These are phyloP conservation scores for Drosophila lowei DNA, from an alignment of 1,140 invertebrate genomes.

Conservation along the genomic window DNA sequence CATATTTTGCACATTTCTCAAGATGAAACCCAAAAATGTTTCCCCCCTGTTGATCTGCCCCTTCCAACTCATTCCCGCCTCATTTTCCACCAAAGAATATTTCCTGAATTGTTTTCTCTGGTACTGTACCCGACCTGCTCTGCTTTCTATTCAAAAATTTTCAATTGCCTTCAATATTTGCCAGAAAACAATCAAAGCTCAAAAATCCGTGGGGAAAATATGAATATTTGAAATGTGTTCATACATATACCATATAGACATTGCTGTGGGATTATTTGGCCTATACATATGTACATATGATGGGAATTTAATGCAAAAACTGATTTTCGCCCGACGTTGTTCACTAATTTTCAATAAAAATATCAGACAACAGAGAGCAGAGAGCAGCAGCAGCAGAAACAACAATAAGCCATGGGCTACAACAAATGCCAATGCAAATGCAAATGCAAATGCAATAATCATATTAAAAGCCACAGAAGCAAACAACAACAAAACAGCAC, in stretches of 20 bases:
- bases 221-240: slow-evolving; percentile 46
- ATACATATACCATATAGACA: slow-evolving; percentile 1
- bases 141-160: slow-evolving; percentile 30
- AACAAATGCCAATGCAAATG: slow-evolving; percentile 63
- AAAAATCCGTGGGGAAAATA: slow-evolving; percentile 38
- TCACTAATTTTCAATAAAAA: slow-evolving; percentile 1
- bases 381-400: slow-evolving; percentile 9
- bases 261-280: background rate
- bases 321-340: slow-evolving; percentile 6
- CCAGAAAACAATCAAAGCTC: slow-evolving; percentile 44
- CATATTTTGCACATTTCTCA: too few relatives aligned
- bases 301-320: slow-evolving; percentile 48
- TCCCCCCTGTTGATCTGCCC: too few relatives aligned
- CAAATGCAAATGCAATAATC: slow-evolving; percentile 80
- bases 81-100: background rate
- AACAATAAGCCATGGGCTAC: slow-evolving; percentile 9
- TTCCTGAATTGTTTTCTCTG: slow-evolving; percentile 27
- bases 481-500: slow-evolving; percentile 42
- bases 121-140: slow-evolving; percentile 14
- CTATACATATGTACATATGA: slow-evolving; percentile 11
- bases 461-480: slow-evolving; percentile 70
- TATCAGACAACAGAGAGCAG: too few relatives aligned
- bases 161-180: slow-evolving; percentile 54
- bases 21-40: too few relatives aligned
- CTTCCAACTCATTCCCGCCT: background rate